Base-by-base conservation (phyloP, 1,140 invertebrate species). In the Habropoda laboriosa region DNA sequence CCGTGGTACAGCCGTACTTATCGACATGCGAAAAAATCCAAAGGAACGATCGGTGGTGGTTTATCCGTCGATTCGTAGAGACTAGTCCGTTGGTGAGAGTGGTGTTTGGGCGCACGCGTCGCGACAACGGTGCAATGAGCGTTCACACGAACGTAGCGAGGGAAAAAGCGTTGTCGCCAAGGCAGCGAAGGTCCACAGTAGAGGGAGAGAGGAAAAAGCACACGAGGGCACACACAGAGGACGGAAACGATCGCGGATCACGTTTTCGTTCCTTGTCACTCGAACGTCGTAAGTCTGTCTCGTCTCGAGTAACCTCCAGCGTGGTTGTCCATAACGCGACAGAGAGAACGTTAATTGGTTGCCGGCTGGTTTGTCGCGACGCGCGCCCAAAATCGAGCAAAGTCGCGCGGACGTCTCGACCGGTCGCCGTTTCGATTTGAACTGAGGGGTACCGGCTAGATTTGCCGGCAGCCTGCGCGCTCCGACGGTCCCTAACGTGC, bases 81-180 rank as follows among this genome's bases (percentile, higher is more conserved):
- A n/a, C n/a, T n/a, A n/a, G n/a, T n/a, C n/a, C n/a, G n/a, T n/a
- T n/a, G 66, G 63, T 30, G 35, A 55, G 61, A 12, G 18, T 38
- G n/a, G 18, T 38, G 53, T 63, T 80, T 80, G 81, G 77, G 70
- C 49, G 70, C 70, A 73, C 77, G 77, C 77, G 77, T 79, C 77
- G 77, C 77, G 77, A 79, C 76, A 63, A n/a, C n/a, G n/a, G 38
- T 24, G 38, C n/a, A 45, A 68, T 42, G 10, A 45, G 16, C 16
- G 18, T 47, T 24, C 13, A 10, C 13, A 35, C 2, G 10, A 35
- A 32, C 6, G 13, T 16, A 78, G 24, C 49, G 73, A 72, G 64
- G 74, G 64, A 24, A 24, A 38, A 51, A 42, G 24, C n/a, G 45
- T 38, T 60, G 51, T 77, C 64, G 51, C 5, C n/a, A 3, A 30